Evolutionary conservation across 2,113 vertebrate species (phyloP), one percentile per base, ranked within the genome.

Genomic region (Puffinus mauretanicus): DNA sequence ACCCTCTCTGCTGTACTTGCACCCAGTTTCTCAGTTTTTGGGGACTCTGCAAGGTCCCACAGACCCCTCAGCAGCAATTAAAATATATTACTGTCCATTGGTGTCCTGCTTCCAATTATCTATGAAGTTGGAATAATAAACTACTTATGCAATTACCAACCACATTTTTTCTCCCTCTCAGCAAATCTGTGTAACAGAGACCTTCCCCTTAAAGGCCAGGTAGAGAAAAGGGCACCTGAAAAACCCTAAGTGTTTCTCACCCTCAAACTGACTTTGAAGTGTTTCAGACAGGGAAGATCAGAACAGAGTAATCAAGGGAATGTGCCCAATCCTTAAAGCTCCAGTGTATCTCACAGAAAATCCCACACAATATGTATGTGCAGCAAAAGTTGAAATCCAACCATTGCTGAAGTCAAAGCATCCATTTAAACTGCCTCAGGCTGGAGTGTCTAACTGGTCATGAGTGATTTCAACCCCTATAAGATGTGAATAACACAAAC

Each of bases 401-500:
- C n/a, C 69, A 49, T 13, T 64, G 60, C 38, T 82, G 66, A 79
- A 86, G 29, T 34, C 3, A 1, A 18, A 75, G 14, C 32, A 77
- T 73, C 79, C 86, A 77, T 82, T 95, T 92, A 86, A 89, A 93
- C 14, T 77, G 66, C 86, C 67, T 78, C 75, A 77, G 87, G 92
- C 90, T 81, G 54, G 60, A 86, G 38, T 25, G 12, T 66, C 92
- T 91, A 71, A 70, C 85, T 69, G 91, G 78, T 76, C 80, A 66
- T 44, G 70, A 93, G 32, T n/a, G 54, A 96, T 96, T 95, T 96
- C 78, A 88, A 14, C 81, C 87, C 77, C 69, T 93, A 92, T 71
- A 70, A 95, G 51, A 88, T 66, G 30, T 67, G 86, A 92, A 94
- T 65, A 94, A 90, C 69, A 71, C 70, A 94, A 97, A 92, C 83